Evolutionary conservation across 2,113 vertebrate genomes (phyloP).

Genomic region (Burhinus oedicnemus): DNA sequence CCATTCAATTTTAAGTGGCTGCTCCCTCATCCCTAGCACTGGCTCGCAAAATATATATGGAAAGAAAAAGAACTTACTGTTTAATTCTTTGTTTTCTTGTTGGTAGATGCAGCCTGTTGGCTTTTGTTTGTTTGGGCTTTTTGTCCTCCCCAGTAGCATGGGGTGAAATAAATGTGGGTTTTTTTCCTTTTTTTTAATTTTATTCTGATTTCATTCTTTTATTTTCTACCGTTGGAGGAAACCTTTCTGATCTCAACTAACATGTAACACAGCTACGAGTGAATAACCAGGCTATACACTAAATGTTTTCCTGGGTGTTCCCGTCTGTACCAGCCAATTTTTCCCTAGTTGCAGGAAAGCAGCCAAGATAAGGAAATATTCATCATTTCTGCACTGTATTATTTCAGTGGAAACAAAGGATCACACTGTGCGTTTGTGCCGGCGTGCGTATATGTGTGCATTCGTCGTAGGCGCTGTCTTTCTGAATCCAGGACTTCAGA

Average conservation of each 20-base stretch:
- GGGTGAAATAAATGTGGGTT: rapidly evolving
- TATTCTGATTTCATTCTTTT: not conserved
- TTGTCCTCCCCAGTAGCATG: rapidly evolving
- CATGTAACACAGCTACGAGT: not conserved
- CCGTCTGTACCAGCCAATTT: conserved; percentile 57
- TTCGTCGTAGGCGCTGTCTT: not conserved
- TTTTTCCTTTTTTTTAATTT: not conserved
- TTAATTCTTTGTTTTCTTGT: not conserved
- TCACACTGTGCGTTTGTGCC: not conserved
- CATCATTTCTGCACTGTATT: conserved; percentile 62
- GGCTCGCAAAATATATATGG: not conserved
- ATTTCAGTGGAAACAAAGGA: conserved; percentile 73
- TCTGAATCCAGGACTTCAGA: not conserved
- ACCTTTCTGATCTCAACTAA: not conserved
- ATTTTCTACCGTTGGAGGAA: not conserved
- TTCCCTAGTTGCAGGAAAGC: conserved; percentile 61
- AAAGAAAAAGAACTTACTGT: not conserved
- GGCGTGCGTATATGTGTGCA: not conserved
- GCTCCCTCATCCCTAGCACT: not conserved
- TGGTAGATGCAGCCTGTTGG: not conserved
- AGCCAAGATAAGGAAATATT: conserved; percentile 73
- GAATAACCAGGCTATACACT: conserved; percentile 22
- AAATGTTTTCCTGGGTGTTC: conserved; percentile 69
- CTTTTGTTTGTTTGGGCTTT: not conserved
- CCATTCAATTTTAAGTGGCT: not conserved